These are phyloP conservation scores for Plusia festucae DNA, from an alignment of 2,888 invertebrate species.

Conservation along the genomic window DNA sequence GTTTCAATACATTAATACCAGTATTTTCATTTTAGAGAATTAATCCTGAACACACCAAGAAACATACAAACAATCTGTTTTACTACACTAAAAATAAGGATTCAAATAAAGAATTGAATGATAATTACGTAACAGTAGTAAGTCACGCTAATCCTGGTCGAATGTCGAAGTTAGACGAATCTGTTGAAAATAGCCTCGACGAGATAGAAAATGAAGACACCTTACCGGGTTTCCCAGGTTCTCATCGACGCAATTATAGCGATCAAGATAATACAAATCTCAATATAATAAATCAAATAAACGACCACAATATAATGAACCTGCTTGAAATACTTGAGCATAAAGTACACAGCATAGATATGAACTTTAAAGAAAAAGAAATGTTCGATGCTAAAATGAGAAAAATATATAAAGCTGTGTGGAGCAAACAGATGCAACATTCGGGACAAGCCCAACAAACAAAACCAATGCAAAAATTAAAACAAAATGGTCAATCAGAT, in stretches of 20 bases:
- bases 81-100: background rate
- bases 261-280: background rate
- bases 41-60: background rate
- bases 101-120: background rate
- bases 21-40: background rate
- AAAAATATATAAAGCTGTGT: slow-evolving; percentile 25
- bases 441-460: background rate
- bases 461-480: background rate
- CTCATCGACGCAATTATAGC: background rate
- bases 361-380: slow-evolving; percentile 18
- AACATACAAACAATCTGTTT: background rate
- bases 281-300: background rate
- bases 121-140: background rate
- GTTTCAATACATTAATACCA: background rate
- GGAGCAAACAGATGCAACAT: slow-evolving; percentile 7
- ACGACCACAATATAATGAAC: slow-evolving; percentile 14
- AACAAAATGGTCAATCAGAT: slow-evolving; percentile 1
- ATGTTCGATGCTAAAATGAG: slow-evolving; percentile 33
- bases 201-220: background rate
- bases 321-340: slow-evolving; percentile 27
- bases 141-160: background rate
- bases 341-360: slow-evolving; percentile 27
- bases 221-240: background rate
- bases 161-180: background rate
- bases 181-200: background rate